Conservation (phyloP, 2,888 invertebrate genomes). For the Sinhomidia bicolor region DNA sequence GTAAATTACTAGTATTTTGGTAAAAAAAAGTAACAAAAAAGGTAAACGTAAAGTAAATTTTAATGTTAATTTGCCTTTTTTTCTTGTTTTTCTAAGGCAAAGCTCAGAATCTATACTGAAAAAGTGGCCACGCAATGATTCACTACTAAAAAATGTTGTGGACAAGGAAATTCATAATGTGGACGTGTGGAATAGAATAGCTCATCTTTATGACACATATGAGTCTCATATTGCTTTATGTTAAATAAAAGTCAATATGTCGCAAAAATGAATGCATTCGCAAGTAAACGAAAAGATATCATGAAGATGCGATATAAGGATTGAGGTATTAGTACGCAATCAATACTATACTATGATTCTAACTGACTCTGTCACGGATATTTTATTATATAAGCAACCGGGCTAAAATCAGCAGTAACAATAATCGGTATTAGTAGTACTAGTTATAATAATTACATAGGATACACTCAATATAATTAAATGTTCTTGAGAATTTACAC, state of each 20-base stretch:
- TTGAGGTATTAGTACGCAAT: too few species aligned
- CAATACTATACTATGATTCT: neutral
- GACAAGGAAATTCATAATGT: neutral
- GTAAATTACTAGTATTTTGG: too few species aligned
- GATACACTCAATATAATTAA: slow-evolving; percentile 2
- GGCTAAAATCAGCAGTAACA: slow-evolving; percentile 60
- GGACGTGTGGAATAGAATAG: neutral
- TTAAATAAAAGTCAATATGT: too few species aligned
- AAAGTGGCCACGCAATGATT: neutral
- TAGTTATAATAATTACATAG: slow-evolving; percentile 14
- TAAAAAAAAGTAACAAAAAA: too few species aligned
- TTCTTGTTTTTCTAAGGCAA: neutral
- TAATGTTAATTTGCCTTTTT: too few species aligned
- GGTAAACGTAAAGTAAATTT: neutral
- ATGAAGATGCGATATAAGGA: neutral
- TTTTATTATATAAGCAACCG: slow-evolving; percentile 70
- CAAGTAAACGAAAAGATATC: too few species aligned
- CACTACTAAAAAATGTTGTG: neutral
- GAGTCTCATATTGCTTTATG: neutral
- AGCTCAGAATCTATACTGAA: neutral
- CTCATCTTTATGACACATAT: neutral
- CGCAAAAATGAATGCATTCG: too few species aligned
- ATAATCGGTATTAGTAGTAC: neutral
- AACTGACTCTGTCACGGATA: slow-evolving; percentile 60
- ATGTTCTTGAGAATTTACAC: slow-evolving; percentile 41